Evolutionary conservation across 2,113 vertebrate species (phyloP), one percentile per base, ranked within the genome.

Genomic region (Nematolebias whitei): DNA sequence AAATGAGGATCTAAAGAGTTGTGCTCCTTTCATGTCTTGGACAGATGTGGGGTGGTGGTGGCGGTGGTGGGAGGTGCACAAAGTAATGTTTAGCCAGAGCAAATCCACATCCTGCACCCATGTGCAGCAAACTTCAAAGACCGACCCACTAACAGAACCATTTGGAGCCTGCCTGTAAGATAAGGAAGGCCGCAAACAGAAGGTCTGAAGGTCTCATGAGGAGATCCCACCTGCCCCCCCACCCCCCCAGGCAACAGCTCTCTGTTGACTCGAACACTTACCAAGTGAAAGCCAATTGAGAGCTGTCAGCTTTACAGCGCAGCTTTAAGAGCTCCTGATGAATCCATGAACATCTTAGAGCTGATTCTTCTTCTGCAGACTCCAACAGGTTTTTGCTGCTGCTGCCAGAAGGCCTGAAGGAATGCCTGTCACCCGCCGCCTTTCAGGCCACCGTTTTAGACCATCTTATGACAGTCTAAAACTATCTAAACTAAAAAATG

Each of bases 61-160:
- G n/a, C n/a, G n/a, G n/a, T n/a, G 63, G 80, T 53, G 65, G 80
- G 65, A 79, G 52, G 38, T 35, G 39, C 45, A 63, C 68, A 68
- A 63, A 75, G 78, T 79, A 62, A 83, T 71, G 74, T 88, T 88
- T 78, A 84, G 71, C 70, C 69, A 6, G 50, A 79, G 72, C 72
- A 80, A 85, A 88, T 88, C 83, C 85, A 88, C 88, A 91, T n/a
- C n/a, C 84, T 84, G 80, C 68, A 70, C 71, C 80, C 90, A 91
- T 89, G 85, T 92, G 90, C 82, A 71, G 43, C 1, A 1, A 49
- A 82, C 80, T 77, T 88, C 89, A 90, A 88, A 92, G 85, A 61
- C 19, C 52, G 8, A 16, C 65, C 66, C 63, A 71, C 32, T 52
- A 71, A 76, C 85, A 56, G 71, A 75, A 49, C 65, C 53, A 63